Percentiles rank a stretch among this genome's conserved stretches.
Conservation (phyloP, 2,888 invertebrate species). For the Tigriopus californicus region DNA sequence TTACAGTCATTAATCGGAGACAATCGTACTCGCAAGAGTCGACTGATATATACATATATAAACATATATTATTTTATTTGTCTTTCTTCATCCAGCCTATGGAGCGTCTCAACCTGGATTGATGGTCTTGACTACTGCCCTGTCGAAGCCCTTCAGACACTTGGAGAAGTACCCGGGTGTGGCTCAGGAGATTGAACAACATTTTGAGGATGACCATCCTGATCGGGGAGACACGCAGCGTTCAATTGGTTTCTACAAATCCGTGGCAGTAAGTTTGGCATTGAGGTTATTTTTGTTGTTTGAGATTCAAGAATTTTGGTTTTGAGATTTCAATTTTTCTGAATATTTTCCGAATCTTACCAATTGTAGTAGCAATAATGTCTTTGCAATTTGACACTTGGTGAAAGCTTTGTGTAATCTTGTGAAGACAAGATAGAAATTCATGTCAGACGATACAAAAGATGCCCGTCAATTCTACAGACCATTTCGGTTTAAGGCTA, state of each 20-base stretch:
- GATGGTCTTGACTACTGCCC: constrained; percentile 68
- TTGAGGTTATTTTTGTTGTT: too few relatives aligned
- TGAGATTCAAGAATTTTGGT: background rate
- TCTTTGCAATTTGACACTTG: background rate
- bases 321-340: background rate
- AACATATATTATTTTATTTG: too few relatives aligned
- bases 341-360: background rate
- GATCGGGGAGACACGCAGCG: constrained; percentile 93
- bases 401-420: background rate
- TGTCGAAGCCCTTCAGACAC: constrained; percentile 86
- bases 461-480: too few relatives aligned
- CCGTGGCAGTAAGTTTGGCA: constrained; percentile 63
- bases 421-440: too few relatives aligned
- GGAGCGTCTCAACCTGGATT: constrained; percentile 70
- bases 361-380: background rate
- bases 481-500: too few relatives aligned
- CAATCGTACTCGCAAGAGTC: too few relatives aligned
- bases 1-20: too few relatives aligned
- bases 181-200: constrained; percentile 83
- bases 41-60: too few relatives aligned
- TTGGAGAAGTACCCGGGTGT: constrained; percentile 77
- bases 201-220: constrained; percentile 82
- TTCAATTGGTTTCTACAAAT: constrained; percentile 81
- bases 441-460: too few relatives aligned
- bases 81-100: constrained; percentile 29